Evolutionary conservation across 37 sponge, comb jelly and placozoan genomes (phyloP).

Genomic region (Axinella damicornis): DNA sequence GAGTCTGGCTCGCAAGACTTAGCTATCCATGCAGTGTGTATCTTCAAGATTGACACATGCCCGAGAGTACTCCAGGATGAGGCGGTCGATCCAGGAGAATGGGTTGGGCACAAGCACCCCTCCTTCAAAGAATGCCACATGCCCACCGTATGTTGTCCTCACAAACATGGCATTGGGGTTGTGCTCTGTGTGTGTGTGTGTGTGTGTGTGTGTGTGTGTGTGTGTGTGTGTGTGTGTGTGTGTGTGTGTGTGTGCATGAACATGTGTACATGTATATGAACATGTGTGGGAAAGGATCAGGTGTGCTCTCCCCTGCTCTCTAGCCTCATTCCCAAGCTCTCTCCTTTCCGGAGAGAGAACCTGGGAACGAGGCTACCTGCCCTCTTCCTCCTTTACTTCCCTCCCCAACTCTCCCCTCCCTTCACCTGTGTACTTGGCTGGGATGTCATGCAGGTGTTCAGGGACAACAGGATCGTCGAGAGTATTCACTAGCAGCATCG

Average conservation of each 20-base stretch:
- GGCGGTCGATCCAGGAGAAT: slow-evolving; percentile 85
- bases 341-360: too few species aligned
- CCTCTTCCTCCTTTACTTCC: too few species aligned
- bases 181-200: slow-evolving; percentile 38
- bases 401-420: neutral
- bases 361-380: too few species aligned
- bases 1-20: too few species aligned
- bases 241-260: slow-evolving; percentile 27
- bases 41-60: neutral
- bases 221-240: slow-evolving; percentile 20
- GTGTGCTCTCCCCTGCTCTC: too few species aligned
- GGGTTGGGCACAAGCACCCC: slow-evolving; percentile 63
- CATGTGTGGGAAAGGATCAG: neutral
- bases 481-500: slow-evolving; percentile 82
- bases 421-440: slow-evolving; percentile 61
- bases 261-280: neutral
- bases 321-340: too few species aligned
- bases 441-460: slow-evolving; percentile 24
- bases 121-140: slow-evolving; percentile 92
- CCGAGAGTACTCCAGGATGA: slow-evolving; percentile 62
- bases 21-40: too few species aligned
- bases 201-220: neutral
- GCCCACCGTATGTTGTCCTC: slow-evolving; percentile 82
- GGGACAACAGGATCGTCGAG: slow-evolving; percentile 85
- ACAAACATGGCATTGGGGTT: slow-evolving; percentile 85